Base-by-base conservation (phyloP, 1,140 invertebrate species). In the Oedothorax gibbosus region DNA sequence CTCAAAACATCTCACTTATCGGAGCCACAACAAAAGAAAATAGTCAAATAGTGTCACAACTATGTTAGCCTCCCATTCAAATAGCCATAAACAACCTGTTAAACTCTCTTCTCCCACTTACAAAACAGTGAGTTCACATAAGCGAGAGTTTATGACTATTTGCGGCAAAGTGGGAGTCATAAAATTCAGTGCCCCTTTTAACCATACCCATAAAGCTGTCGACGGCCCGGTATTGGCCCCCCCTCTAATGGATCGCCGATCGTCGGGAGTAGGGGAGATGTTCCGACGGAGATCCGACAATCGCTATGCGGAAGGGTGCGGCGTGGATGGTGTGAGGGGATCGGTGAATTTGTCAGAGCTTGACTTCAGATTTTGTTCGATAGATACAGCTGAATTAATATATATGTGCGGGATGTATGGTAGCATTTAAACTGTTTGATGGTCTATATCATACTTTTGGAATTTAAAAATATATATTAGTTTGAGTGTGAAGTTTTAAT, bases 71-170 rank as follows among this genome's bases (percentile, higher is more conserved):
- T 0, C n/a, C 57, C 62, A 53, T 54, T 81, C 65, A 76, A 84
- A 84, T 84, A 75, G 76, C 76, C 81, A 84, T 84, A 84, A 84
- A 75, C 81, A 84, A 84, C 81, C 81, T 84, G 81, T 84, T 84
- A 84, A 64, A 60, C 81, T 35, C 35, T 35, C 35, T 35, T 35
- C 35, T 49, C 62, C 71, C 35, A 51, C 81, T 72, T 73, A 51
- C 68, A 82, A 82, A 72, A 82, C 80, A 82, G 80, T 20, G 53
- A 68, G 69, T 81, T 56, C 68, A 73, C 80, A 73, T 50, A 53
- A 76, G 56, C 81, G 35, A 68, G 35, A 84, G 69, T 84, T 84
- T 84, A 84, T 84, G 81, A 84, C 71, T 35, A 84, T 50, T 51
- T 56, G 57, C 51, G 81, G 69, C 75, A 72, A 84, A 84, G 81